Percentiles rank a stretch among this genome's conserved stretches.
Conservation (phyloP, 2,888 invertebrate genomes). For the Platypus cylindrus region DNA sequence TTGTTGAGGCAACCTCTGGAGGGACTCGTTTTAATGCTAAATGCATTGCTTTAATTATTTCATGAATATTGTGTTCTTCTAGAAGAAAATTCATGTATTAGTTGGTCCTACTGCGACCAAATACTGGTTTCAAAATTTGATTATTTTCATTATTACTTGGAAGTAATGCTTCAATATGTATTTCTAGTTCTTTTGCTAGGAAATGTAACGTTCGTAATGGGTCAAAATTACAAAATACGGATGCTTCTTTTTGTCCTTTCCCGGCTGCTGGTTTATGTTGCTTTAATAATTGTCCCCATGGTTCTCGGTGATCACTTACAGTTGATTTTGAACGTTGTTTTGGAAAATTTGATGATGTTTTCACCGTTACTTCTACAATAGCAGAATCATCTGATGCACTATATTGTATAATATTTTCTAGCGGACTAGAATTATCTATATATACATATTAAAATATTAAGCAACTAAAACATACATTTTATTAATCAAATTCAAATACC, state of each 20-base stretch:
- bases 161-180: slow-evolving; percentile 23
- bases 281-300: slow-evolving; percentile 27
- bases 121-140: too few relatives aligned
- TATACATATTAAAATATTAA: too few relatives aligned
- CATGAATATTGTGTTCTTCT: slow-evolving; percentile 28
- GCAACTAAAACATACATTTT: too few relatives aligned
- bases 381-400: slow-evolving; percentile 19
- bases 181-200: slow-evolving; percentile 31
- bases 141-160: slow-evolving; percentile 21
- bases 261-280: too few relatives aligned
- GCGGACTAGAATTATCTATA: slow-evolving; percentile 3
- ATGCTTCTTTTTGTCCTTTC: slow-evolving; percentile 21
- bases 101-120: too few relatives aligned
- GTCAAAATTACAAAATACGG: slow-evolving; percentile 30
- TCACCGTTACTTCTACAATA: slow-evolving; percentile 22
- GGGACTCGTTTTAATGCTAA: slow-evolving; percentile 31
- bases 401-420: slow-evolving; percentile 9
- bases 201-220: slow-evolving; percentile 34
- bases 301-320: slow-evolving; percentile 19
- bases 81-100: slow-evolving; percentile 6
- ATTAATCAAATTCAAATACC: slow-evolving; percentile 6
- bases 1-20: slow-evolving; percentile 28
- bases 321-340: slow-evolving; percentile 21
- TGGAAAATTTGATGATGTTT: slow-evolving; percentile 19
- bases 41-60: slow-evolving; percentile 32